phyloP scores from a whole-genome alignment of 2,113 vertebrate genomes.

The Pholis gunnellus region DNA sequence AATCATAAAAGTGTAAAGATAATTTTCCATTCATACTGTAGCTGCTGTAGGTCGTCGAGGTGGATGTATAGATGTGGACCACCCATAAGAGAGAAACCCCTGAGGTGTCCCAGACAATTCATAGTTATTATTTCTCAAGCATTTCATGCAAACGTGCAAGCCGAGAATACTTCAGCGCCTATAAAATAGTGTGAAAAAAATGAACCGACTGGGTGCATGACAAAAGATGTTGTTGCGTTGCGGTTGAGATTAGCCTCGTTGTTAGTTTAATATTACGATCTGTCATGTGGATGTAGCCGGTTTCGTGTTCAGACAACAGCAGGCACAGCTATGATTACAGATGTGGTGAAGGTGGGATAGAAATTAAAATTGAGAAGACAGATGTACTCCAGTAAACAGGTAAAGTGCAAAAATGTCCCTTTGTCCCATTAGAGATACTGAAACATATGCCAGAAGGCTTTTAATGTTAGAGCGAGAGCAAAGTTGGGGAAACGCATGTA shows the following conservation, averaged over 20 bases:
- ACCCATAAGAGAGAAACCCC: slow-evolving; percentile 56
- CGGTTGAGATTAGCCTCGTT: background rate
- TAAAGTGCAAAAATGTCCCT: slow-evolving; percentile 40
- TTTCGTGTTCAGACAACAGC: slow-evolving; percentile 65
- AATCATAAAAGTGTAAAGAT: background rate
- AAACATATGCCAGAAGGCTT: slow-evolving; percentile 24
- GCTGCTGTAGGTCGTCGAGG: slow-evolving; percentile 7
- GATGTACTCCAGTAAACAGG: slow-evolving; percentile 27
- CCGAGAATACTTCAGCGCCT: background rate
- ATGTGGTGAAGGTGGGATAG: slow-evolving; percentile 44
- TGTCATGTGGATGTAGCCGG: slow-evolving; percentile 3
- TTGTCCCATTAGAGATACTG: slow-evolving; percentile 21
- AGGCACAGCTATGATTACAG: slow-evolving; percentile 65
- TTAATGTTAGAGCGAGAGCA: background rate
- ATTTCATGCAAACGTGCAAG: slow-evolving; percentile 35
- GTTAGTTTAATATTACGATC: slow-evolving; percentile 33
- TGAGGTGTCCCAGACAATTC: slow-evolving; percentile 22
- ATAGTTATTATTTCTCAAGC: slow-evolving; percentile 47
- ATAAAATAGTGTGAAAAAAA: slow-evolving; percentile 6
- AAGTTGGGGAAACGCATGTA: slow-evolving; percentile 13
- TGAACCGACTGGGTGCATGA: slow-evolving; percentile 22
- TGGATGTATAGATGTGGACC: slow-evolving; percentile 45
- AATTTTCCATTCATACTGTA: slow-evolving; percentile 20
- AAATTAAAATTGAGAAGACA: slow-evolving; percentile 61
- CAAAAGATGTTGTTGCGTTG: slow-evolving; percentile 49